Evolutionary conservation across 92 coral and sea anemone genomes (phyloP), one percentile per base, ranked within the genome.

Genomic region (Porites lobata): DNA sequence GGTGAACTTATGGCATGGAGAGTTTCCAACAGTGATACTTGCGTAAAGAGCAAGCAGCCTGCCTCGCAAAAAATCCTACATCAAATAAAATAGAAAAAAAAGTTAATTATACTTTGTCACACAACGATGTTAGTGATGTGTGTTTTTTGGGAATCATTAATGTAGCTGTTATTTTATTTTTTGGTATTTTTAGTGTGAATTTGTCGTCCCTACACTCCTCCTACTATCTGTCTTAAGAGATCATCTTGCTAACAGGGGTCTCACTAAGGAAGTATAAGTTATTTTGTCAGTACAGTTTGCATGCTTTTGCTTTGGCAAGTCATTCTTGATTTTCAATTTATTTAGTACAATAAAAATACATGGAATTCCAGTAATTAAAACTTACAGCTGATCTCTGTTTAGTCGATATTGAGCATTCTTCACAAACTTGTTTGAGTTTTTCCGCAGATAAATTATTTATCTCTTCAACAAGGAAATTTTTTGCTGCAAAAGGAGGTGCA

Each of bases 1-100:
- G 58, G 77, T 72, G 6, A 72, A 72, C 58, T 72, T 72, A 57
- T 72, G 77, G 77, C 77, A 72, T 12, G 77, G 77, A 13, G 77
- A 72, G 8, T 72, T 72, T 9, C 77, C 77, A 15, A 72, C 77
- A 43, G 19, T 1, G 8, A 72, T 72, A 13, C 77, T 72, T 13
- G 15, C 77, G 9, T 72, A 72, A 17, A 72, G 77, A 72, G 77
- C 77, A 72, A 72, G 77, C 58, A 72, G 20, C 54, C 77, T 72
- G n/a, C n/a, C n/a, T n/a, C n/a, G n/a, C n/a, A n/a, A n/a, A n/a
- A n/a, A n/a, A n/a, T n/a, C n/a, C n/a, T n/a, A n/a, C n/a, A n/a
- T n/a, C n/a, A n/a, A n/a, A n/a, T n/a, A n/a, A n/a, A n/a, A n/a
- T n/a, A n/a, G n/a, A n/a, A n/a, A n/a, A n/a, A n/a, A n/a, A n/a